These are phyloP conservation scores for Pluvianellus socialis DNA, from an alignment of 2,113 vertebrate genomes.

Conservation along the genomic window DNA sequence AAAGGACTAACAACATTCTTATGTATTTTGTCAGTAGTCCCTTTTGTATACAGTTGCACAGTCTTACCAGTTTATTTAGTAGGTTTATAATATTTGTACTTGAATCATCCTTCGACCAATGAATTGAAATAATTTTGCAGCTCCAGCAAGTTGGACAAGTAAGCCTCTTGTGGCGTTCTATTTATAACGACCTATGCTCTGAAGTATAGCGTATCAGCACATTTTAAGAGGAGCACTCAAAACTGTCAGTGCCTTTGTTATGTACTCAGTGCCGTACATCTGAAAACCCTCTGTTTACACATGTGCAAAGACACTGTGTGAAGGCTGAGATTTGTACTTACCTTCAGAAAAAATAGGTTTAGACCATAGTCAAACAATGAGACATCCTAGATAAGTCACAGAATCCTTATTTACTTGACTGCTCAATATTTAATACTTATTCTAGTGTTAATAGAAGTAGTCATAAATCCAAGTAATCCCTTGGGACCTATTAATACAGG, in stretches of 20 bases:
- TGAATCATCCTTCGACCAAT: neutral
- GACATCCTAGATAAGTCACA: neutral
- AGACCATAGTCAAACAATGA: neutral
- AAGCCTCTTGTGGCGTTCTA: neutral
- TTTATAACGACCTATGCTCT: neutral
- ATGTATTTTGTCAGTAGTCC: neutral
- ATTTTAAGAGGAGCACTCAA: neutral
- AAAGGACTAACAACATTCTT: neutral
- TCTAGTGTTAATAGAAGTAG: neutral
- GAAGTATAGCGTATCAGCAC: neutral
- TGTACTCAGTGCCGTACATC: neutral
- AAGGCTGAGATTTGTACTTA: neutral
- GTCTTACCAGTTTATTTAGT: neutral
- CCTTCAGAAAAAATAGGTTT: neutral
- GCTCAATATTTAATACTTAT: neutral
- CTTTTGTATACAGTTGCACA: neutral
- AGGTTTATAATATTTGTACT: neutral
- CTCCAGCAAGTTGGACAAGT: neutral
- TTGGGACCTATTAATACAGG: neutral
- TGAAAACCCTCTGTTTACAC: neutral
- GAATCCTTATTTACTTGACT: neutral
- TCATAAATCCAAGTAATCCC: neutral
- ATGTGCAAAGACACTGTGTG: neutral
- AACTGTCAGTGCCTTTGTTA: neutral
- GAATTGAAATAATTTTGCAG: neutral